Percentiles rank a stretch among this genome's conserved stretches.
These are phyloP conservation scores for Smutsia temminckii DNA, from an alignment of 2,797 vertebrate genomes.

Conservation along the genomic window DNA sequence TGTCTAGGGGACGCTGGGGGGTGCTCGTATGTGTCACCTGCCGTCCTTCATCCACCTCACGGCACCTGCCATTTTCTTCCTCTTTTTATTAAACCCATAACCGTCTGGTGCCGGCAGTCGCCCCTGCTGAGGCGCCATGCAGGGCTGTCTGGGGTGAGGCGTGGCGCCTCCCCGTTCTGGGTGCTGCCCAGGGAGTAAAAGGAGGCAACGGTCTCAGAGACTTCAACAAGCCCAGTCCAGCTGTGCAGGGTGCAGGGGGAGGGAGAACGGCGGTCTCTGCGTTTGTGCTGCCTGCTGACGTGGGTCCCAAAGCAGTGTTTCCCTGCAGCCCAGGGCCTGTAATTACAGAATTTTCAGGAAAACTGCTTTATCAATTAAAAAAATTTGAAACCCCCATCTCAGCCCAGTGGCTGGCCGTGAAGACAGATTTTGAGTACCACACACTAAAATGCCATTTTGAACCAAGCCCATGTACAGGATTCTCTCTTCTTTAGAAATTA, in stretches of 20 bases:
- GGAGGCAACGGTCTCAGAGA: not conserved
- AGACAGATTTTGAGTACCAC: not conserved
- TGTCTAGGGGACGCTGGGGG: not conserved
- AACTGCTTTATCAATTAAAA: not conserved
- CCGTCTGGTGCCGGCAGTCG: not conserved
- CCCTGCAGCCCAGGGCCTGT: not conserved
- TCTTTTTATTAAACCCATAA: not conserved
- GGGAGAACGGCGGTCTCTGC: not conserved
- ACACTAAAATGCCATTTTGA: not conserved
- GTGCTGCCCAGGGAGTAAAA: not conserved
- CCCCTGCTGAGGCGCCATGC: not conserved
- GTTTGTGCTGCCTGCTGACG: not conserved
- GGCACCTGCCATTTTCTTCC: not conserved
- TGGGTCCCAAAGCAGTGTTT: not conserved
- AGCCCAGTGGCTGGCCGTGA: not conserved
- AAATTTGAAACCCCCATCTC: not conserved
- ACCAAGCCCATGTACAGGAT: not conserved
- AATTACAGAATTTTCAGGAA: not conserved
- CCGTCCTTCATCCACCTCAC: not conserved
- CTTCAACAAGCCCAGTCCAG: not conserved
- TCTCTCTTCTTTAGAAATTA: not conserved
- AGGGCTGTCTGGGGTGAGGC: not conserved
- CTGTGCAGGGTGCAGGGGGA: not conserved
- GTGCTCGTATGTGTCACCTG: not conserved
- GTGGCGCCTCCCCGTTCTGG: not conserved